These are phyloP conservation scores for Protodeltote pygarga DNA, from an alignment of 2,888 invertebrate genomes.

Conservation along the genomic window DNA sequence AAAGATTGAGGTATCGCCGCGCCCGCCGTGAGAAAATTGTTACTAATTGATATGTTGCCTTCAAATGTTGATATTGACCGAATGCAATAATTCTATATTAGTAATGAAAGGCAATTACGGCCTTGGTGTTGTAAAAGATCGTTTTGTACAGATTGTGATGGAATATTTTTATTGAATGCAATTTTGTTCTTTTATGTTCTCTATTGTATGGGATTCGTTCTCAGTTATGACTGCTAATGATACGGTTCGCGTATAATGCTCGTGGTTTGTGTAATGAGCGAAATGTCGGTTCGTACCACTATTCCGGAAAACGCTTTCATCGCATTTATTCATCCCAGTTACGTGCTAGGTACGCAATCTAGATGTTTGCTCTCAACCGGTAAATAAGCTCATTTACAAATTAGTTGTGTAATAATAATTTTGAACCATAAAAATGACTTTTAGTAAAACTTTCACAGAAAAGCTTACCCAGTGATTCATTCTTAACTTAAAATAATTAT, in stretches of 20 bases:
- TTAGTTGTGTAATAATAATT: no score
- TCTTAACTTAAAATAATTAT: constrained; percentile 3
- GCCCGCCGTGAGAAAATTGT: constrained; percentile 55
- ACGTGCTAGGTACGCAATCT: constrained; percentile 29
- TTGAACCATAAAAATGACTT: neutral
- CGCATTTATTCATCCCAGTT: constrained; percentile 38
- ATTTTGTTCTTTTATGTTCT: constrained; percentile 55
- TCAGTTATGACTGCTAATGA: constrained; percentile 64
- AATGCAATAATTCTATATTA: constrained; percentile 61
- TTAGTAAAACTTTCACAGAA: neutral
- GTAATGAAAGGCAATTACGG: constrained; percentile 53
- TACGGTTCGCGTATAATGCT: constrained; percentile 51
- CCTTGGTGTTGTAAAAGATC: constrained; percentile 50
- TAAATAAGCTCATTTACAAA: no score
- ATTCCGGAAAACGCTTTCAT: constrained; percentile 30
- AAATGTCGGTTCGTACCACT: constrained; percentile 34
- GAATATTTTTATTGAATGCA: constrained; percentile 56
- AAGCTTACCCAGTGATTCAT: constrained; percentile 10
- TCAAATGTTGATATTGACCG: constrained; percentile 58
- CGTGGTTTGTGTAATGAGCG: constrained; percentile 55
- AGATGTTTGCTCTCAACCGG: neutral
- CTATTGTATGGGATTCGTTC: constrained; percentile 56
- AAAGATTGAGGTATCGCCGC: constrained; percentile 51
- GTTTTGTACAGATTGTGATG: constrained; percentile 47
- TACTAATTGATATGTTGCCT: constrained; percentile 62